phyloP scores from a whole-genome alignment of 2,888 invertebrate species.

The Theretra japonica region DNA sequence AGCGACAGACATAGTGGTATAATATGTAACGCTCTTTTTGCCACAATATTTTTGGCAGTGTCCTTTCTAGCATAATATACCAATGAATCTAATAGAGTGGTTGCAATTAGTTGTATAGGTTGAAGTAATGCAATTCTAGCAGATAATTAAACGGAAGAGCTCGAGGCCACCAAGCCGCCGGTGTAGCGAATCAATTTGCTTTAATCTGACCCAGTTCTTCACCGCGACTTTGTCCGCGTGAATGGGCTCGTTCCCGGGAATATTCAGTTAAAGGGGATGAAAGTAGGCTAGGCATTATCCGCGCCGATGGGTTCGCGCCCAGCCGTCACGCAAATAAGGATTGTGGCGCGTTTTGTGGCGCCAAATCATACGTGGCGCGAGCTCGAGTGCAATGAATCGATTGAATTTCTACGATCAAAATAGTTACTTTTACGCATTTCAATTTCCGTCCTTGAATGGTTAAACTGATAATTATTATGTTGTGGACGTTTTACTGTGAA shows the following conservation, averaged over 20 bases:
- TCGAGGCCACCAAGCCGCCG: neutral
- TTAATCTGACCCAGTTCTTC: conserved; percentile 22
- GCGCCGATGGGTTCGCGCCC: conserved; percentile 5
- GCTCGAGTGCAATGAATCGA: no score
- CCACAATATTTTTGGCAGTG: no score
- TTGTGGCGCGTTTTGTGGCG: neutral
- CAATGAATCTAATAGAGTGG: neutral
- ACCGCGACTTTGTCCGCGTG: conserved; percentile 21
- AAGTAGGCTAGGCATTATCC: conserved; percentile 9
- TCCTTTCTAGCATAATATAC: no score
- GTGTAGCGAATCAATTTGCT: conserved; percentile 24
- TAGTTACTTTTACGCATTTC: no score
- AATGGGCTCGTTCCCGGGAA: neutral
- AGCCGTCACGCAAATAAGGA: neutral
- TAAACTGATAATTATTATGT: no score
- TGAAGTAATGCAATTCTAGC: neutral
- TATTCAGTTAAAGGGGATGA: conserved; percentile 18
- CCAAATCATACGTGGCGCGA: no score
- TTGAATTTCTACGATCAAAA: no score
- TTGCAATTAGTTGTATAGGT: neutral
- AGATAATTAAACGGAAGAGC: conserved; percentile 16
- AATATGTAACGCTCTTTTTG: no score
- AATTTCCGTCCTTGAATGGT: no score
- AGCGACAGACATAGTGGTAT: no score
- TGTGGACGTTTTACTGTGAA: no score